Conservation (phyloP, 2,888 invertebrate genomes). For the Metallyticus violacea region DNA sequence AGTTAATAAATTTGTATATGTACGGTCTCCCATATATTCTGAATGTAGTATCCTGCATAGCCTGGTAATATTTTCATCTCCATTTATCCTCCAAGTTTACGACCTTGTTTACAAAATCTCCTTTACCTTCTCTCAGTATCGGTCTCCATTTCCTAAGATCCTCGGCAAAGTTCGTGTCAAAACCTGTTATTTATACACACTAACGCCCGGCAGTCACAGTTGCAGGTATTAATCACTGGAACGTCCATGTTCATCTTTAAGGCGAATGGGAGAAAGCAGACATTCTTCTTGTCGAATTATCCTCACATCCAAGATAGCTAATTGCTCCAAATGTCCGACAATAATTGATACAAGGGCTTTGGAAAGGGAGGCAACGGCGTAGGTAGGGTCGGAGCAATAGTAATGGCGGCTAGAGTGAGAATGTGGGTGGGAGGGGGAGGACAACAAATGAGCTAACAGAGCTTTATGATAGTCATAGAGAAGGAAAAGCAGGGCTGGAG, state of each 20-base stretch:
- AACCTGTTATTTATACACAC: neutral
- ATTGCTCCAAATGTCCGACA: conserved; percentile 27
- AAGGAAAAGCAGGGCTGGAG: neutral
- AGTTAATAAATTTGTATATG: neutral
- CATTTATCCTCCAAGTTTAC: neutral
- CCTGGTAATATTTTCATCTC: neutral
- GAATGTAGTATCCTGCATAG: neutral
- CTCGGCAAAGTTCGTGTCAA: neutral
- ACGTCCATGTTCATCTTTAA: neutral
- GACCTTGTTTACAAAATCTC: neutral
- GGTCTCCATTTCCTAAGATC: neutral
- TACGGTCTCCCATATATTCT: neutral
- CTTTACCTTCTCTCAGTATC: neutral
- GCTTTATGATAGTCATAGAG: conserved; percentile 19
- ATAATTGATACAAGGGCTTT: conserved; percentile 25
- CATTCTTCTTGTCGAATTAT: conserved; percentile 30
- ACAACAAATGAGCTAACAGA: conserved; percentile 28
- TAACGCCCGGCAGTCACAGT: neutral
- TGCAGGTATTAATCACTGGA: neutral
- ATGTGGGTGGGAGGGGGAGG: conserved; percentile 2
- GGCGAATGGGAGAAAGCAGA: neutral
- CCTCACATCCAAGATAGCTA: conserved; percentile 25
- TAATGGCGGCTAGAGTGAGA: neutral
- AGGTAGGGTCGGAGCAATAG: neutral
- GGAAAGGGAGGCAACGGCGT: neutral